Base-by-base conservation (phyloP, 2,797 vertebrate genomes). In the Rhadinocentrus ornatus region DNA sequence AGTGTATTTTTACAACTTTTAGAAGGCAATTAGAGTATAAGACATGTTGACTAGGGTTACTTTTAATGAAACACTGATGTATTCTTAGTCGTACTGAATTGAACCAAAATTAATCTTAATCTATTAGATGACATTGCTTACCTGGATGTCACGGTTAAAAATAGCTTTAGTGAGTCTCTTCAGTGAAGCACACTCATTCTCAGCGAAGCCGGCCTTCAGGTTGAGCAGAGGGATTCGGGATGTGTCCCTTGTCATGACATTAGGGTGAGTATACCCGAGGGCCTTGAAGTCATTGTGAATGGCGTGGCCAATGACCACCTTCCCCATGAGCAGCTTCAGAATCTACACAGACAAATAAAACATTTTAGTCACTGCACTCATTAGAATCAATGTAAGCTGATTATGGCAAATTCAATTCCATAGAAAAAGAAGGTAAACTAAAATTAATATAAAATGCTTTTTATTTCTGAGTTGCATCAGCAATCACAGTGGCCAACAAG, bases 261-360 rank as follows among this genome's bases (percentile, higher is more conserved):
- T 66, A 6, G 97, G 96, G 72, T 98, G 98, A 15, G 53, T 84
- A 71, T 98, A 98, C 0, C 87, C 76, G 0, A 99, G 94, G 0
- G 93, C 96, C 84, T 96, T 96, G 93, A 96, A 97, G 86, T 99
- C 97, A 0, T 98, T 97, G 81, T 96, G 91, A 75, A 99, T 52
- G 26, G 97, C 96, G 0, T 98, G 97, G 2, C 98, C 98, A 0
- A 98, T 85, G 66, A 99, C 96, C 0, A 98, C 77, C 91, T 96
- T 98, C 39, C 96, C 96, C 0, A 76, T 35, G 0, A 99, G 92
- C 59, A 98, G 92, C 84, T 81, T 94, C 84, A 98, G 63, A 27
- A 99, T 96, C 97, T 99, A 34, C 26, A 44, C 29, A 6, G 27
- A 7, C 13, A 3, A 8, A 74, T 4, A 10, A 64, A 6, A 41